phyloP scores from a whole-genome alignment of 2,888 invertebrate species.

The Anodontia alba region DNA sequence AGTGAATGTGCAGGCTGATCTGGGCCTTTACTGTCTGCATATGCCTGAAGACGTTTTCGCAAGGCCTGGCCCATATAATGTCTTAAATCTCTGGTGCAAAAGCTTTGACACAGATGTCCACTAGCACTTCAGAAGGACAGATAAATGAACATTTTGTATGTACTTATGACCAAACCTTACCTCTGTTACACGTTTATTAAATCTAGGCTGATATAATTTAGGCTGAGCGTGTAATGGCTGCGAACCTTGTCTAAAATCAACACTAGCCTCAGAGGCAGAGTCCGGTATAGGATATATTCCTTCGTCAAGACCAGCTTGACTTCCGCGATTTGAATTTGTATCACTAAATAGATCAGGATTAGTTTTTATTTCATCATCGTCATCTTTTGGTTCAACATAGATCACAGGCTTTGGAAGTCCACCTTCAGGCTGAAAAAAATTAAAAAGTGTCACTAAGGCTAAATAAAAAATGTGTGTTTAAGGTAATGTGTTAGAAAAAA shows the following conservation, averaged over 20 bases:
- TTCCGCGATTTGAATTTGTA: conserved; percentile 71
- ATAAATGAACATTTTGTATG: too few relatives aligned
- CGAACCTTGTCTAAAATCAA: conserved; percentile 33
- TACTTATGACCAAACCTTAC: background rate
- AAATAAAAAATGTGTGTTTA: too few relatives aligned
- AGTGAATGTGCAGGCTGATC: too few relatives aligned
- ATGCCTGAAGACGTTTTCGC: too few relatives aligned
- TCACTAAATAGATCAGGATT: conserved; percentile 80
- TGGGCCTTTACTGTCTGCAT: too few relatives aligned
- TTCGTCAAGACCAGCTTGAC: conserved; percentile 67
- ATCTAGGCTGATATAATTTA: conserved; percentile 42
- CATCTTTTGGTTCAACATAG: conserved; percentile 65
- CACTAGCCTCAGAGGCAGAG: conserved; percentile 71
- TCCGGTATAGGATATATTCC: conserved; percentile 67
- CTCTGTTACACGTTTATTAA: conserved; percentile 27
- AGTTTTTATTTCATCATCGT: conserved; percentile 75
- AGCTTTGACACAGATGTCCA: too few relatives aligned
- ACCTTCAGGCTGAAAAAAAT: conserved; percentile 27
- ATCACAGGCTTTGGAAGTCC: conserved; percentile 74
- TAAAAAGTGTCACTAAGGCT: background rate
- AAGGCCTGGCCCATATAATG: too few relatives aligned
- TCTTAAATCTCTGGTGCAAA: too few relatives aligned
- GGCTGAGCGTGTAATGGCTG: conserved; percentile 20
- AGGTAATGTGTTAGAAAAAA: too few relatives aligned
- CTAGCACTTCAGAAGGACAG: too few relatives aligned